Evolutionary conservation across 2,797 vertebrate genomes (phyloP).

Genomic region (Tolypeutes matacus): DNA sequence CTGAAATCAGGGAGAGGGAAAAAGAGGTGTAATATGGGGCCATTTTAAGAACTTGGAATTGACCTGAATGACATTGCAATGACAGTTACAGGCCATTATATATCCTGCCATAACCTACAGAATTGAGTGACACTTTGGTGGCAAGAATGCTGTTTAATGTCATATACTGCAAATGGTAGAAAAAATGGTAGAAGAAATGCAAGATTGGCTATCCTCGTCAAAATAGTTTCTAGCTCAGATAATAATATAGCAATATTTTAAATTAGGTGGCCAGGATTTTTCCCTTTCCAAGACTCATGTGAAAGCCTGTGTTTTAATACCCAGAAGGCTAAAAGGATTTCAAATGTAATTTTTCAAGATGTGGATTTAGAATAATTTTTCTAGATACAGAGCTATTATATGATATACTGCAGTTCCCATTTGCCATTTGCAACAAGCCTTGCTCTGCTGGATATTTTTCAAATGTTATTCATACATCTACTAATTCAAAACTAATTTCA

Average conservation of each 20-base stretch:
- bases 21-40: no score
- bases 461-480: constrained; percentile 48
- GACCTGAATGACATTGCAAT: no score
- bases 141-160: not conserved
- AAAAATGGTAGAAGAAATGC: not conserved
- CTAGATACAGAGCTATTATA: constrained; percentile 38
- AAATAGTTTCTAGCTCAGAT: constrained; percentile 24
- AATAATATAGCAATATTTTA: constrained; percentile 4
- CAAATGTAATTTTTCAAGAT: constrained; percentile 58
- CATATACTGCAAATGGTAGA: not conserved
- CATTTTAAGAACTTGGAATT: no score
- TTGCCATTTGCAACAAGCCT: constrained; percentile 9
- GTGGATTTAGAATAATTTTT: constrained; percentile 44
- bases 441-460: constrained; percentile 20
- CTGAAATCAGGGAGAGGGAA: no score
- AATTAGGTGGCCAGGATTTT: not conserved
- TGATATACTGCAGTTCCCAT: not conserved
- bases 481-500: constrained; percentile 72
- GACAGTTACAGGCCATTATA: no score
- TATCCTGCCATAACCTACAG: no score
- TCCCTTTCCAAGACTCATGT: not conserved
- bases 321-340: constrained; percentile 49
- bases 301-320: constrained; percentile 29
- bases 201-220: not conserved
- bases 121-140: not conserved